Base-by-base conservation (phyloP, 2,113 vertebrate species). In the Caloenas nicobarica region DNA sequence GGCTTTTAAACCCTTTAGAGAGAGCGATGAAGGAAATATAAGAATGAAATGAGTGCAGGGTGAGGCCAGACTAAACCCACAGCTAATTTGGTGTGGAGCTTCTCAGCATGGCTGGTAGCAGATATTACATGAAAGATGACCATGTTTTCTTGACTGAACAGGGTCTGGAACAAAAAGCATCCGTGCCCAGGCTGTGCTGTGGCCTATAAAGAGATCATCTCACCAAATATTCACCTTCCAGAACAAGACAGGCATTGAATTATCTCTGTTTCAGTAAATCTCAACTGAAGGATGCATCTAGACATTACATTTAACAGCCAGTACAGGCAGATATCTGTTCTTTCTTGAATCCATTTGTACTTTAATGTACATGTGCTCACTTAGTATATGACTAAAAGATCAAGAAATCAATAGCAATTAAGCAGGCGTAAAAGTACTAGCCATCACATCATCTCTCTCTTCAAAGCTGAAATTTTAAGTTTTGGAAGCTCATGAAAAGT, bases 11-110 rank as follows among this genome's bases (percentile, higher is more conserved):
- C 2, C 4, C 15, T 71, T 46, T 40, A 79, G 31, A 57, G 21
- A 57, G 23, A 73, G 16, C 3, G 50, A 4, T 57, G 46, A 65
- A 61, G 17, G 81, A 73, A 1, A 0, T 0, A 16, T 29, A 78
- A 66, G 56, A 48, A 65, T 34, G 69, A 89, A 73, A 73, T 46
- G 0, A 77, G 60, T 28, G 2, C 16, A 61, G 24, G 24, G 14
- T 21, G 11, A 70, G 8, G 10, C 70, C 40, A 86, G 42, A 71
- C 1, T 5, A 91, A 80, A 60, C 2, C 5, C 17, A 2, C 7
- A 65, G 15, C 8, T 22, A 42, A 26, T 42, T 10, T 68, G 10
- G 2, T 40, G 4, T 21, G 13, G 11, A 90, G 6, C 14, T 82
- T 85, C 19, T 5, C 4, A 33, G 13, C 25, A 33, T 16, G 34